phyloP scores from a whole-genome alignment of 2,113 vertebrate species.

The Cnemophilus loriae region DNA sequence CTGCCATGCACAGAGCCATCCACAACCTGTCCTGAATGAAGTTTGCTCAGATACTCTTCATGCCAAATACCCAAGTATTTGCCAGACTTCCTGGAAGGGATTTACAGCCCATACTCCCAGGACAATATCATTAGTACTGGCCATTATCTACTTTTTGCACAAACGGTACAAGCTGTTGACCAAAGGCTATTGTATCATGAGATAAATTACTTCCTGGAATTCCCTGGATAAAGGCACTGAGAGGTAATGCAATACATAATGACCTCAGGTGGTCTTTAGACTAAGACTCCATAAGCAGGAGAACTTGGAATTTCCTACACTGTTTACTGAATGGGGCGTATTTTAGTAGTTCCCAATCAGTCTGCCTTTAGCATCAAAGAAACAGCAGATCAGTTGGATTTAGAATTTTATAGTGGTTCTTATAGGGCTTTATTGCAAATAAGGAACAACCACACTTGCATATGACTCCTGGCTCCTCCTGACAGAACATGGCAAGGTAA shows the following conservation, averaged over 20 bases:
- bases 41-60: background rate
- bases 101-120: background rate
- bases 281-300: background rate
- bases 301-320: background rate
- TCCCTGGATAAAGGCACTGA: background rate
- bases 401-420: background rate
- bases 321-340: background rate
- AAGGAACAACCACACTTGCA: background rate
- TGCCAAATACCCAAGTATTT: background rate
- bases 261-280: background rate
- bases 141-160: background rate
- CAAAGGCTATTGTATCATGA: slow-evolving; percentile 3
- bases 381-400: background rate
- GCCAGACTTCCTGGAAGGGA: background rate
- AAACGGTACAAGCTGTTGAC: slow-evolving; percentile 6
- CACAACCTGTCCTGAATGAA: background rate
- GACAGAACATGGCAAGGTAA: background rate
- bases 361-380: background rate
- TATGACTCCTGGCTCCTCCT: background rate
- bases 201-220: slow-evolving; percentile 41
- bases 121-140: background rate
- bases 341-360: background rate
- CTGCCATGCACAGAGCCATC: background rate
- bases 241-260: background rate
- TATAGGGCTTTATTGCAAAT: background rate